Evolutionary conservation across 2,888 invertebrate genomes (phyloP), one percentile per base, ranked within the genome.

Genomic region (Sclerodermus sp.): DNA sequence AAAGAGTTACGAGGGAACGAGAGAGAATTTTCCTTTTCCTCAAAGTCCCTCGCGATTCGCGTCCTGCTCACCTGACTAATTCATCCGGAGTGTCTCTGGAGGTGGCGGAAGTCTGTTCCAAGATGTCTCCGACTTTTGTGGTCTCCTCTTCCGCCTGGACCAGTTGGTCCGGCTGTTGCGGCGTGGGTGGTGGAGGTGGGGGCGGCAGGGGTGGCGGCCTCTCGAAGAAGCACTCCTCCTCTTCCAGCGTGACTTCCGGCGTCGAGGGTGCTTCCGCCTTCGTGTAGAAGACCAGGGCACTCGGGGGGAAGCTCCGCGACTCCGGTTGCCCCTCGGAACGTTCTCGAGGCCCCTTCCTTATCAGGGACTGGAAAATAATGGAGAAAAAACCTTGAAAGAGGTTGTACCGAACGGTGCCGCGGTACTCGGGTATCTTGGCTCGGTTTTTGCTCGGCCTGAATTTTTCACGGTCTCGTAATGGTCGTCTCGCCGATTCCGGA

Each of bases 301-400:
- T 76, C 59, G 83, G 86, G 58, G 80, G 88, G 78, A 83, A 91
- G 80, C 84, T 91, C 34, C 91, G 82, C 23, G 91, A 90, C 83
- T 86, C 87, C 64, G 87, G 86, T 58, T 80, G 81, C 36, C 84
- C 74, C 72, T 82, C 78, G 70, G 86, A 79, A 76, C 84, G 73
- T 71, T 84, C 77, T 76, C 85, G 66, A 71, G 83, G 80, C 77
- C 84, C 78, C 79, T 87, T 82, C 50, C 84, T 81, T 38, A 84
- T 82, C 68, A 91, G 80, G 49, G 85, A 83, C 81, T 85, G 80
- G 0, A 13, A 34, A 34, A 23, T 23, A 23, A 23, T 23, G 8
- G n/a, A n/a, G n/a, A n/a, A n/a, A n/a, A n/a, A n/a, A n/a, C n/a
- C n/a, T n/a, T n/a, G n/a, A n/a, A n/a, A n/a, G n/a, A n/a, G n/a